Evolutionary conservation across 2,888 invertebrate genomes (phyloP).

Genomic region (Podotricha telesiphe): DNA sequence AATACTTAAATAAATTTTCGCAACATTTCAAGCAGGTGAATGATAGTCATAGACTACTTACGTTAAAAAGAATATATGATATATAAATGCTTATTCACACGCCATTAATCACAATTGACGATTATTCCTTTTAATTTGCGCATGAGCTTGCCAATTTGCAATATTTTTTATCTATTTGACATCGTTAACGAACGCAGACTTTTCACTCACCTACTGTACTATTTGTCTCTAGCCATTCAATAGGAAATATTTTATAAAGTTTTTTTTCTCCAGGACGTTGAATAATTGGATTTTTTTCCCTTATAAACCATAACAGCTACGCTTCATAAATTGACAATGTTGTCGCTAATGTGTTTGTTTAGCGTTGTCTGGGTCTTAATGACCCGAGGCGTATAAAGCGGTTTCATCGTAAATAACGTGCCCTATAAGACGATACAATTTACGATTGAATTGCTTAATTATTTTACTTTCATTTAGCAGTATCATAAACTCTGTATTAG

Average conservation of each 20-base stretch:
- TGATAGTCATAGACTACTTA: constrained; percentile 48
- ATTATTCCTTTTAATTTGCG: constrained; percentile 69
- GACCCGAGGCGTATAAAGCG: constrained; percentile 36
- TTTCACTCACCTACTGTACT: constrained; percentile 49
- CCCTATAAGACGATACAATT: constrained; percentile 27
- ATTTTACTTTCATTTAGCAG: constrained; percentile 24
- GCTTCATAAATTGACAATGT: constrained; percentile 48
- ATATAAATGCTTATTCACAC: constrained; percentile 59
- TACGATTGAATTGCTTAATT: constrained; percentile 31
- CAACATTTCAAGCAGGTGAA: constrained; percentile 59
- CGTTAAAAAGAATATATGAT: constrained; percentile 45
- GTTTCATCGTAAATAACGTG: constrained; percentile 26
- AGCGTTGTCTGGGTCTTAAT: constrained; percentile 34
- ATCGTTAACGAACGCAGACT: constrained; percentile 59
- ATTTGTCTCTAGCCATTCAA: constrained; percentile 49
- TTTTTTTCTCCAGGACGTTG: constrained; percentile 46
- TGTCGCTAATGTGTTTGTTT: constrained; percentile 45
- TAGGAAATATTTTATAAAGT: constrained; percentile 51
- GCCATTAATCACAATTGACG: constrained; percentile 66
- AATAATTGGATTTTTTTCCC: constrained; percentile 49
- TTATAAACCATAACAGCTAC: constrained; percentile 44
- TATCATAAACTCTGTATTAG: background rate
- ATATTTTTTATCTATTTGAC: constrained; percentile 72
- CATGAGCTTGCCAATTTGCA: constrained; percentile 65
- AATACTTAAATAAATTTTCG: constrained; percentile 19